Conservation (phyloP, 2,888 invertebrate genomes). For the Ypsolopha sequella region DNA sequence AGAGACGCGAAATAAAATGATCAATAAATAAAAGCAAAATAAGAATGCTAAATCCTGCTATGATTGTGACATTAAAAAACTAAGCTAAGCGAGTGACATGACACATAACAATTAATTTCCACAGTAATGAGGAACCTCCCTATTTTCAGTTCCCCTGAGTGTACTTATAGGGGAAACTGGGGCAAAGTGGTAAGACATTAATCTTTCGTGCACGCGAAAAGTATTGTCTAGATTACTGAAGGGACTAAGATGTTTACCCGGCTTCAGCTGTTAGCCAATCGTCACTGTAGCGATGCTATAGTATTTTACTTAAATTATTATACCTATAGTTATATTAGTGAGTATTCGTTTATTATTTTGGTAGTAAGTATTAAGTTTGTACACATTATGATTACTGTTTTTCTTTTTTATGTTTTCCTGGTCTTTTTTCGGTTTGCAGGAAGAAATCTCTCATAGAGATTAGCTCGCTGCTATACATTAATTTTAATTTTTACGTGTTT, state of each 20-base stretch:
- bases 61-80: not conserved
- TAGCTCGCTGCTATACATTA: no score
- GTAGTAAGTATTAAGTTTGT: no score
- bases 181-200: constrained; percentile 36
- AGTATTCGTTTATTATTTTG: no score
- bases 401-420: no score
- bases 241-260: constrained; percentile 41
- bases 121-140: not conserved
- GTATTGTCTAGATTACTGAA: constrained; percentile 48
- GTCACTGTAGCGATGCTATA: not conserved
- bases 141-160: constrained; percentile 1
- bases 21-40: no score
- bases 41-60: not conserved
- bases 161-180: constrained; percentile 4
- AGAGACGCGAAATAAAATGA: no score
- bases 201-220: constrained; percentile 51
- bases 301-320: no score
- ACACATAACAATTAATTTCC: constrained; percentile 61
- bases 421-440: no score
- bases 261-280: constrained; percentile 30
- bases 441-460: no score
- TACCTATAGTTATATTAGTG: no score
- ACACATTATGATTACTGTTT: no score
- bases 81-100: constrained; percentile 38
- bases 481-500: no score